Base-by-base conservation (phyloP, 1,140 invertebrate species). In the Calosoma granatense region DNA sequence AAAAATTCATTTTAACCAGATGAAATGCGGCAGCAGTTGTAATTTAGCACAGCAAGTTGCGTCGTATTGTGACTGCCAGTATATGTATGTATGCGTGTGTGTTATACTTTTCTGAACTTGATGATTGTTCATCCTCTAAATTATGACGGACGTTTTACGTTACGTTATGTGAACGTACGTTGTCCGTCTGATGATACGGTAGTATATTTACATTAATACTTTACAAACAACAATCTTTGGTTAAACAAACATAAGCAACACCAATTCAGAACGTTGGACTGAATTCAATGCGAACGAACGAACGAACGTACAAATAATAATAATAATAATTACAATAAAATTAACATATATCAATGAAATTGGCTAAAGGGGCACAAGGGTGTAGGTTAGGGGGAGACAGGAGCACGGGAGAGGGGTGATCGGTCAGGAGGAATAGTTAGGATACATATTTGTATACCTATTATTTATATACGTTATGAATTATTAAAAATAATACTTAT, bases 211-310 rank as follows among this genome's bases (percentile, higher is more conserved):
- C n/a, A n/a, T n/a, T 36, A 65, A 67, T 67, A 68, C 61, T 66
- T 64, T 68, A 68, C 64, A 68, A 62, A 61, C 61, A 68, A 67
- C 66, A 68, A 68, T 68, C 65, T 67, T 68, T 68, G 65, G 66
- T 67, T 64, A 57, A 66, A 60, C 23, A 52, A 62, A 59, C 30
- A 61, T 57, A 56, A 58, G 54, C 14, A 58, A 54, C 22, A 56
- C 53, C 55, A 59, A 59, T 47, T 59, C 9, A n/a, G 52, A 55
- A 59, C 39, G 22, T 36, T 53, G 43, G 23, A 51, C 22, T 2
- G 51, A 57, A 59, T 61, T 53, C 61, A 59, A 59, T 56, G 57
- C 39, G 60, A 41, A 59, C 51, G 60, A 58, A 57, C 39, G 60
- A 41, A 59, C 51, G 60, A 61, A 22, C 56, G 57, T 55, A 61